phyloP scores from a whole-genome alignment of 2,797 vertebrate genomes.

The Botia kubotai region DNA sequence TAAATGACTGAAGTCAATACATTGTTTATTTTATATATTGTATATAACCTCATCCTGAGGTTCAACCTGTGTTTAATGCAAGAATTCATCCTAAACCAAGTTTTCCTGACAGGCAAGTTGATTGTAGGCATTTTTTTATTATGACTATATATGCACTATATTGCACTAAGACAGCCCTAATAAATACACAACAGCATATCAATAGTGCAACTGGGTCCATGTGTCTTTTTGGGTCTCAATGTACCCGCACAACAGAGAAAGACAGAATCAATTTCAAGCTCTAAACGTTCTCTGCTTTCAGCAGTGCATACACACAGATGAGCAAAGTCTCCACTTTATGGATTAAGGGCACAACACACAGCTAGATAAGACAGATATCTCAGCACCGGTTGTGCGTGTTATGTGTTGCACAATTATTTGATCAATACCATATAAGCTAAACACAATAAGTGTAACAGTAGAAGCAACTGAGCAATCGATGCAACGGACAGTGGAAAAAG shows the following conservation, averaged over 20 bases:
- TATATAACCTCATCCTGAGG: background rate
- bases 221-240: background rate
- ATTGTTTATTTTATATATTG: background rate
- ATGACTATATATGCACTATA: background rate
- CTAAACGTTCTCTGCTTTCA: background rate
- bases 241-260: background rate
- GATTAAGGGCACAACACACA: background rate
- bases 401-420: background rate
- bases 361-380: background rate
- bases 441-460: background rate
- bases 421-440: conserved; percentile 26
- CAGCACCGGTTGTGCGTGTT: background rate
- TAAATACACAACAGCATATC: conserved; percentile 8
- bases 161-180: background rate
- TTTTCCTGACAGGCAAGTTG: too few relatives aligned
- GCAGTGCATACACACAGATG: background rate
- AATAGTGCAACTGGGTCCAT: background rate
- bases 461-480: conserved; percentile 27
- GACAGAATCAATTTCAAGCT: background rate
- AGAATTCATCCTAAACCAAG: too few relatives aligned
- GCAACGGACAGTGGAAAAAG: conserved; percentile 9
- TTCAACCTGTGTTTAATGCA: background rate
- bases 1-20: background rate
- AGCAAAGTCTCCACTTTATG: background rate
- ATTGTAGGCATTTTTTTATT: too few relatives aligned